A percentile compares a stretch with the other conserved stretches of the same genome.
phyloP scores from a whole-genome alignment of 2,888 invertebrate genomes.

The Habrosyne pyritoides region DNA sequence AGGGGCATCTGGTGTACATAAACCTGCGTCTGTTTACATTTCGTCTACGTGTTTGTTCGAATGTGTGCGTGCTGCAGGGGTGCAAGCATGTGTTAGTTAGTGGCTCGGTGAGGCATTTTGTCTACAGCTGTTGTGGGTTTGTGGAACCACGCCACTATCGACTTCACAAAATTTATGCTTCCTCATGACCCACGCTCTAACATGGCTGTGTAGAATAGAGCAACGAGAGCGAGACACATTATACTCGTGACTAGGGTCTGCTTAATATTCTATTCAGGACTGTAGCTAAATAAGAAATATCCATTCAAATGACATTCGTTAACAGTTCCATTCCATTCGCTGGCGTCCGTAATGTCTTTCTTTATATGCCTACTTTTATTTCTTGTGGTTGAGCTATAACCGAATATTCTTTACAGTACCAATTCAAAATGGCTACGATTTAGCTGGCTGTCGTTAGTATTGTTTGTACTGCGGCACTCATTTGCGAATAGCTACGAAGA shows the following conservation, averaged over 20 bases:
- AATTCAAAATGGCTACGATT: conserved; percentile 31
- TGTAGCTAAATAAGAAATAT: conserved; percentile 50
- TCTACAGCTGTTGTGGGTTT: conserved; percentile 81
- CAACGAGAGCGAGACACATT: conserved; percentile 47
- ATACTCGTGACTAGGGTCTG: conserved; percentile 49
- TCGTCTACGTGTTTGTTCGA: conserved; percentile 51
- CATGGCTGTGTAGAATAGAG: conserved; percentile 38
- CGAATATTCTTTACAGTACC: conserved; percentile 24
- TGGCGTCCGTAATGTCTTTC: conserved; percentile 29
- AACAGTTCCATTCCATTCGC: conserved; percentile 28
- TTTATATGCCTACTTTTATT: conserved; percentile 24
- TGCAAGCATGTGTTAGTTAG: conserved; percentile 66
- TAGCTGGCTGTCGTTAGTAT: conserved; percentile 34
- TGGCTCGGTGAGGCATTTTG: conserved; percentile 55
- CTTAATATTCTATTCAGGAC: conserved; percentile 63
- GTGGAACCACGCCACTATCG: conserved; percentile 67
- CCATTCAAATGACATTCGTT: conserved; percentile 49
- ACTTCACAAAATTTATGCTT: conserved; percentile 79
- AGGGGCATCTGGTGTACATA: conserved; percentile 82
- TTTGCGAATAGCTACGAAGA: conserved; percentile 51
- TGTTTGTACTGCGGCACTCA: conserved; percentile 54
- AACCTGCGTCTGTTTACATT: conserved; percentile 79
- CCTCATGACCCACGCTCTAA: conserved; percentile 76
- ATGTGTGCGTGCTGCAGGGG: conserved; percentile 68
- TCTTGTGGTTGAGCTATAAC: conserved; percentile 24